Percentiles rank a stretch among this genome's conserved stretches.
Conservation (phyloP, 1,140 invertebrate species). For the Pachypeltis micranthus region DNA sequence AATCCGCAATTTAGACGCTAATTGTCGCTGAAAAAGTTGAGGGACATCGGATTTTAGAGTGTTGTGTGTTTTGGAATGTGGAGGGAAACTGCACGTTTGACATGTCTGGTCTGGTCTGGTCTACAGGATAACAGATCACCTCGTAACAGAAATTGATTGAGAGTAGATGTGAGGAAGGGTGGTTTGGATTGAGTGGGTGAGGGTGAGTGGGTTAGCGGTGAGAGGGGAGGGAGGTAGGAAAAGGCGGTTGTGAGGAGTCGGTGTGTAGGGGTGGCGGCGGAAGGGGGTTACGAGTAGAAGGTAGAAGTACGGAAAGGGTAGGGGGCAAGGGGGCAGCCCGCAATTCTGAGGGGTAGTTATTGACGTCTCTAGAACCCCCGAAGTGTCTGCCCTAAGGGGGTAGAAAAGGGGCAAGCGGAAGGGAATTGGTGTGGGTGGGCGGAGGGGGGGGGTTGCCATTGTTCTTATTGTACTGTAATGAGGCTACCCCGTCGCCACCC, state of each 20-base stretch:
- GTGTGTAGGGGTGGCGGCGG: neutral
- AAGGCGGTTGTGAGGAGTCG: neutral
- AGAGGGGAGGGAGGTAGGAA: neutral
- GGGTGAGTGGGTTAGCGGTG: neutral
- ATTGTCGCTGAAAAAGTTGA: too few relatives aligned
- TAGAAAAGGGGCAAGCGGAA: conserved; percentile 1
- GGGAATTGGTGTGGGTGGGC: neutral
- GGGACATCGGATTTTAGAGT: too few relatives aligned
- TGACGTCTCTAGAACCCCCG: conserved; percentile 11
- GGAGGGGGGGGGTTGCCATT: conserved; percentile 4
- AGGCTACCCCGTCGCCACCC: neutral
- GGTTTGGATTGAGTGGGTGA: neutral
- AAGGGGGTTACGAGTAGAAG: too few relatives aligned
- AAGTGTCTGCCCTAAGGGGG: conserved; percentile 10
- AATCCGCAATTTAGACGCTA: too few relatives aligned
- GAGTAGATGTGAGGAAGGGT: neutral
- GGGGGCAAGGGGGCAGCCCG: neutral
- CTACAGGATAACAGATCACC: too few relatives aligned
- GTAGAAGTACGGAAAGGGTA: neutral
- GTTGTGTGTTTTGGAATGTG: too few relatives aligned
- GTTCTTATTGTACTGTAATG: conserved; percentile 16
- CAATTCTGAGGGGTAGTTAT: conserved; percentile 13
- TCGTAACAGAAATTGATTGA: neutral
- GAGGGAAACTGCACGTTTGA: too few relatives aligned
- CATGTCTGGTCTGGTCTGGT: too few relatives aligned